phyloP scores from a whole-genome alignment of 2,888 invertebrate species.

The Drosophila nigritarsus region DNA sequence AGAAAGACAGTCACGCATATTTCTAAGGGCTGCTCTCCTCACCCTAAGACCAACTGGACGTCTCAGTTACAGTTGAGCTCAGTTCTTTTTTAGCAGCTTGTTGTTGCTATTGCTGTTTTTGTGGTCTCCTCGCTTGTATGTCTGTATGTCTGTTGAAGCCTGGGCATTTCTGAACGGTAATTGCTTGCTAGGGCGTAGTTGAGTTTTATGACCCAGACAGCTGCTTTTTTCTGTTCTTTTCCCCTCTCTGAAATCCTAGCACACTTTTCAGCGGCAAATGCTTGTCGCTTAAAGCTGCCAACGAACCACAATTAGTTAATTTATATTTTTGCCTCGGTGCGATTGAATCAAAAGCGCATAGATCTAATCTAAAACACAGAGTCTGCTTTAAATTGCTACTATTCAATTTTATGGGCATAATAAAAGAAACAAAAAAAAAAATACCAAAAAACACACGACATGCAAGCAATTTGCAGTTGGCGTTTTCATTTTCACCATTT shows the following conservation, averaged over 20 bases:
- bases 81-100: conserved; percentile 4
- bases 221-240: conserved; percentile 48
- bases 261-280: conserved; percentile 47
- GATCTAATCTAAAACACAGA: conserved; percentile 46
- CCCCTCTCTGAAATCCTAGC: conserved; percentile 55
- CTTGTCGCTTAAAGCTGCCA: conserved; percentile 23
- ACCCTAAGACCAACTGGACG: conserved; percentile 51
- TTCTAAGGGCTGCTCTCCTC: conserved; percentile 29
- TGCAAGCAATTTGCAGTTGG: conserved; percentile 8
- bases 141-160: conserved; percentile 8
- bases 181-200: conserved; percentile 72
- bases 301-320: conserved; percentile 52
- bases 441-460: not conserved
- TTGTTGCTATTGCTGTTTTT: conserved; percentile 30
- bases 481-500: conserved; percentile 6
- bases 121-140: not conserved
- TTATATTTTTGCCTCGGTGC: conserved; percentile 21
- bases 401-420: conserved; percentile 51
- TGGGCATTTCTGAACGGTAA: conserved; percentile 70
- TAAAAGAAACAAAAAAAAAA: not conserved
- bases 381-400: conserved; percentile 49
- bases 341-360: conserved; percentile 53
- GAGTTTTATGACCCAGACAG: conserved; percentile 73
- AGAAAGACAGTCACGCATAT: conserved; percentile 53
- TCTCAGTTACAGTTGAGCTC: conserved; percentile 60